phyloP scores from a whole-genome alignment of 1,140 invertebrate genomes.

The Platyscapa corneri region DNA sequence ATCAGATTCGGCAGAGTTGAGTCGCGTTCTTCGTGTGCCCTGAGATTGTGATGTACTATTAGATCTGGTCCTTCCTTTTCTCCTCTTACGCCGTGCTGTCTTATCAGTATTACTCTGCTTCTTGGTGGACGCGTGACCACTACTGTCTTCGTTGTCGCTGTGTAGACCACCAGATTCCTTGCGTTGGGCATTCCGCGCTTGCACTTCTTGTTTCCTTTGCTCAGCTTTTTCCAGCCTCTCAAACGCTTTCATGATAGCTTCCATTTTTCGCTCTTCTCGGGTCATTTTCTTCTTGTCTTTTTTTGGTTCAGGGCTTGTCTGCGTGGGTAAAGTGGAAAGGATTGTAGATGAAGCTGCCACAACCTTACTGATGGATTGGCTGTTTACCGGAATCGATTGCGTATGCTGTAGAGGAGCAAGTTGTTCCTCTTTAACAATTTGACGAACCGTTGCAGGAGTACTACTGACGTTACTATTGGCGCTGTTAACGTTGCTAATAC shows the following conservation, averaged over 20 bases:
- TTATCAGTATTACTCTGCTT: constrained; percentile 73
- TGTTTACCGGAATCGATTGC: background rate
- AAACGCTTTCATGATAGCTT: constrained; percentile 95
- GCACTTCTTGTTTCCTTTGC: constrained; percentile 84
- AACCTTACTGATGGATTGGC: background rate
- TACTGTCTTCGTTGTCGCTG: constrained; percentile 72
- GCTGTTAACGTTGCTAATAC: constrained; percentile 39
- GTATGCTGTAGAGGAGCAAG: background rate
- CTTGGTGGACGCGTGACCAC: constrained; percentile 55
- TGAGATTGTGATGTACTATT: constrained; percentile 75
- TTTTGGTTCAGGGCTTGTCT: constrained; percentile 43
- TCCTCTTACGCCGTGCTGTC: constrained; percentile 70
- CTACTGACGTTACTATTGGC: constrained; percentile 51
- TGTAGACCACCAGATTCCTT: constrained; percentile 72
- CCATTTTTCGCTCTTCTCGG: constrained; percentile 96
- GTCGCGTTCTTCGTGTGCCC: constrained; percentile 77
- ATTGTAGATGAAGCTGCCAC: background rate
- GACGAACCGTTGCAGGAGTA: constrained; percentile 52
- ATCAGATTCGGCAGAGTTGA: constrained; percentile 85
- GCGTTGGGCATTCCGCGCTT: constrained; percentile 76
- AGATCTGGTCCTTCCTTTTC: constrained; percentile 80
- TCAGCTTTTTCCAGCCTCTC: constrained; percentile 87
- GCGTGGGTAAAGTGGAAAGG: background rate
- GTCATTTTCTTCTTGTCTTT: constrained; percentile 82
- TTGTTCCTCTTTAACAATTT: constrained; percentile 57